These are phyloP conservation scores for Pygoscelis adeliae DNA, from an alignment of 2,113 vertebrate genomes.

Conservation along the genomic window DNA sequence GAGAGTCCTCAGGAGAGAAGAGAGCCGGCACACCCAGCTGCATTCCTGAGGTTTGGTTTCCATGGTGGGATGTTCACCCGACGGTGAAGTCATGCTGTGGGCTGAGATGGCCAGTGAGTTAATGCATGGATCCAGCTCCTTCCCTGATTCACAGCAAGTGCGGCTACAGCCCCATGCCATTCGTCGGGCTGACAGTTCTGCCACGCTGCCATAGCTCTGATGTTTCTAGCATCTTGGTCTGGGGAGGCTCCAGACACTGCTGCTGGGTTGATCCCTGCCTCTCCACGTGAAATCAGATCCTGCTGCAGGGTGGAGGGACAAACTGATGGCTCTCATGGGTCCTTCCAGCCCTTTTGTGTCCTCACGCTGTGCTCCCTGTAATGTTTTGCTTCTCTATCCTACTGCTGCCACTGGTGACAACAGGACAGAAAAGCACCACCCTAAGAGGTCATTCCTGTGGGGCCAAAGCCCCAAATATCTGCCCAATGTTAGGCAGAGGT, in stretches of 20 bases:
- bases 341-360: background rate
- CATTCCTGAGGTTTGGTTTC: slow-evolving; percentile 72
- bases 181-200: rapidly evolving
- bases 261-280: background rate
- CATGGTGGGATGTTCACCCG: slow-evolving; percentile 63
- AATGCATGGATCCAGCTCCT: slow-evolving; percentile 32
- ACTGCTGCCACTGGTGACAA: background rate
- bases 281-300: background rate
- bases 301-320: background rate
- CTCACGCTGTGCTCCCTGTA: background rate
- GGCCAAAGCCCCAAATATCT: background rate
- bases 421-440: background rate
- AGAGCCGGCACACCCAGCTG: slow-evolving; percentile 47
- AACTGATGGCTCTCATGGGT: background rate
- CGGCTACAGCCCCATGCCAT: background rate
- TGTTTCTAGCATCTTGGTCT: background rate
- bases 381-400: background rate
- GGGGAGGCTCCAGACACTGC: background rate
- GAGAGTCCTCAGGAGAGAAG: background rate
- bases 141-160: background rate
- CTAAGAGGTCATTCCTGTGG: background rate
- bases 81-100: slow-evolving; percentile 63
- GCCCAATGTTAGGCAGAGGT: background rate
- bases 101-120: slow-evolving; percentile 44
- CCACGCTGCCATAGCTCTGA: background rate